Base-by-base conservation (phyloP, 2,888 invertebrate species). In the Vannuccia rotundouncinata region DNA sequence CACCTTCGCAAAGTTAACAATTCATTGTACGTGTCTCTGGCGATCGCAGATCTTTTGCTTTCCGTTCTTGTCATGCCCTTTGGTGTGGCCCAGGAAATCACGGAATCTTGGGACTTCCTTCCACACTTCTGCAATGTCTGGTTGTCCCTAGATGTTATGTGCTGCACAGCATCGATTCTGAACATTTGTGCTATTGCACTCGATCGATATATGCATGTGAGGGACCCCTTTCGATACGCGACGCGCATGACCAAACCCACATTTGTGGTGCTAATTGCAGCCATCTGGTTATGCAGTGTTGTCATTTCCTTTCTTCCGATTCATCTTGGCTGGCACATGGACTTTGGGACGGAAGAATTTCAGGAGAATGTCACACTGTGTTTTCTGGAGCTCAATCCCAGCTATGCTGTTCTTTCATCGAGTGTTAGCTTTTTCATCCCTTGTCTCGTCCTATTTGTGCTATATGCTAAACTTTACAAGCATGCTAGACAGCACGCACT, bases 81-180 rank as follows among this genome's bases (percentile, higher is more conserved):
- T 87, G 98, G 98, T 81, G 94, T 96, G 79, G 94, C 95, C 85
- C 98, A 99, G 90, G 27, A 27, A 22, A 91, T 98, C 30, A 91
- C 95, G 84, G 97, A 96, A 89, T 94, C 95, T 89, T 99, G 99
- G 99, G 92, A 95, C 85, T 98, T 99, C 87, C 97, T 97, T 30
- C 92, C 93, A 82, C 92, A 93, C 87, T 95, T 96, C 90, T 97
- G 96, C 90, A 95, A 95, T 90, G 94, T 95, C 79, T 99, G 97
- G 97, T 94, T 98, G 85, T 96, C 97, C 78, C 95, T 97, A 89
- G 98, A 99, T 90, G 95, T 99, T 86, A 96, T 98, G 94, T 97
- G 97, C 89, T 96, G 95, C 84, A 99, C 98, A 81, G 97, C 98
- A 79, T 97, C 97, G 86, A 99, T 99, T 87, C 91, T 99, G 84